These are phyloP conservation scores for Cyprinus carpio DNA, from an alignment of 2,113 vertebrate species.

Conservation along the genomic window DNA sequence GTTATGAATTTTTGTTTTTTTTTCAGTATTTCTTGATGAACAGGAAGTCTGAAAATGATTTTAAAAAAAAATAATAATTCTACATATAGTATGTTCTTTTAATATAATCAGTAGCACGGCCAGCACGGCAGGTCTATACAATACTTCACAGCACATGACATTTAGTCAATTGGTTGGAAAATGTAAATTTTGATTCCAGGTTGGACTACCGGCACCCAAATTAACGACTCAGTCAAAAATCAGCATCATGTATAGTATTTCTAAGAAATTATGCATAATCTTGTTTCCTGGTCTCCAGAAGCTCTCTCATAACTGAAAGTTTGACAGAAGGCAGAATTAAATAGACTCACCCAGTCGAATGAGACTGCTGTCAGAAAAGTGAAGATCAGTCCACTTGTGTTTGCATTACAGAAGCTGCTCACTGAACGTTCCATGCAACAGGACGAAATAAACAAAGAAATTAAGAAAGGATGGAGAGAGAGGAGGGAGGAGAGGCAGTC, in stretches of 20 bases:
- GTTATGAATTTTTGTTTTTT: too few relatives aligned
- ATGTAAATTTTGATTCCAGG: too few relatives aligned
- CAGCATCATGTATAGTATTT: background rate
- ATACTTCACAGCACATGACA: too few relatives aligned
- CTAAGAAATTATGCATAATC: background rate
- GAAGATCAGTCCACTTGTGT: slow-evolving; percentile 31
- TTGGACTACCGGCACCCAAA: too few relatives aligned
- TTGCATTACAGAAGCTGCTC: slow-evolving; percentile 21
- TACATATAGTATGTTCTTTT: too few relatives aligned
- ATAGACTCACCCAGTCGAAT: slow-evolving; percentile 10
- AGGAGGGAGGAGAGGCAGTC: slow-evolving; percentile 50
- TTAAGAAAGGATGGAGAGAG: slow-evolving; percentile 45
- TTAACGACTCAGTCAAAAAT: too few relatives aligned
- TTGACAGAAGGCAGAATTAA: background rate
- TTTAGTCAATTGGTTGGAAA: too few relatives aligned
- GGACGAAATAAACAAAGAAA: background rate
- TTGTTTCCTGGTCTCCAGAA: background rate
- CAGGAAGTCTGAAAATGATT: too few relatives aligned
- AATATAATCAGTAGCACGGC: too few relatives aligned
- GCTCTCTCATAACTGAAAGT: background rate
- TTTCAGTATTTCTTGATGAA: too few relatives aligned
- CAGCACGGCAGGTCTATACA: too few relatives aligned
- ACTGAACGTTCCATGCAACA: slow-evolving; percentile 47
- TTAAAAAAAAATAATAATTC: too few relatives aligned
- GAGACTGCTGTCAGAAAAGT: background rate